Base-by-base conservation (phyloP, 2,113 vertebrate genomes). In the Heptranchias perlo region DNA sequence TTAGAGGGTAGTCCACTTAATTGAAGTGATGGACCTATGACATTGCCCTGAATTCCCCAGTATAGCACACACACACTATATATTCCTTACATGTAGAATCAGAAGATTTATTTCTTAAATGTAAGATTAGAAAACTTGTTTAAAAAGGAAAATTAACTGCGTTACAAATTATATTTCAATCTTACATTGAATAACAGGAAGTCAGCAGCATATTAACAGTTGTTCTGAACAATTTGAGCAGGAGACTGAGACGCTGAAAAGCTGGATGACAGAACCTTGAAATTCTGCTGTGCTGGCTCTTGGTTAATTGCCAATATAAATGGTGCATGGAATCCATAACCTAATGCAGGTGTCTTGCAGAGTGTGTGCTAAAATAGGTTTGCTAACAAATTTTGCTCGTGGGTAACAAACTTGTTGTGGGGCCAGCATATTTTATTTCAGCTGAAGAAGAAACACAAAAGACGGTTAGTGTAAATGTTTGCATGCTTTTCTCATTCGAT, bases 301-400 rank as follows among this genome's bases (percentile, higher is more conserved):
- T 97, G 97, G 97, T 96, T 49, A 7, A 0, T 31, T 97, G 97
- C 97, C 97, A 97, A 96, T 52, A 96, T 96, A 73, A 97, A 96
- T 96, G 96, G 96, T 96, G 64, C 95, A 95, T 95, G 97, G 96
- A 97, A 97, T 96, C 96, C 96, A 96, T 96, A 87, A 0, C 10
- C 87, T 96, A 89, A 97, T 95, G 93, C 97, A 97, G 97, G 97
- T 97, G 97, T 96, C 96, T 92, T 96, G 96, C 97, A 97, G 96
- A 96, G 96, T 64, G 61, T 18, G 65, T 96, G 84, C 96, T 96
- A 96, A 96, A 96, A 96, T 96, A 96, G 96, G 92, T 96, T 96
- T 95, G 64, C 28, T 73, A 69, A 52, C 94, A 35, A 3, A 69
- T 47, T 96, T 96, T 73, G 65, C 14, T 86, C 31, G 0, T 0